phyloP scores from a whole-genome alignment of 2,113 vertebrate species.

The Mola mola region DNA sequence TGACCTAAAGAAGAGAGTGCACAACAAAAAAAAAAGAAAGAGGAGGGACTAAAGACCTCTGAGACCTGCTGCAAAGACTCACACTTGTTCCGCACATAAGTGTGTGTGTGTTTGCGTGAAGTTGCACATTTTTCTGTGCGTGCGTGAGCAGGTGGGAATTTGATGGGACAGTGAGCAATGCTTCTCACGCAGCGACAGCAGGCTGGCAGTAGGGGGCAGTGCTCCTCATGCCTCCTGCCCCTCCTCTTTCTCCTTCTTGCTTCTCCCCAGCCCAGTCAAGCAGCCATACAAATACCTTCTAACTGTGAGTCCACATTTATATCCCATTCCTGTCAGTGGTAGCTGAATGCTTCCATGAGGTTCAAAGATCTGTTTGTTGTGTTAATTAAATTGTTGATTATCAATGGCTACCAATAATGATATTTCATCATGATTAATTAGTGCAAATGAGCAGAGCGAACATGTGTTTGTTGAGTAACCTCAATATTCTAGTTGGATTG shows the following conservation, averaged over 20 bases:
- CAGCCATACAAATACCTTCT: conserved; percentile 80
- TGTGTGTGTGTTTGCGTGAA: conserved; percentile 32
- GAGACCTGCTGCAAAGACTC: conserved; percentile 31
- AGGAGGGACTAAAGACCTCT: conserved; percentile 26
- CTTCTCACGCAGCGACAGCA: conserved; percentile 79
- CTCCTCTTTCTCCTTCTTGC: conserved; percentile 64
- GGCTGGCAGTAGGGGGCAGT: conserved; percentile 81
- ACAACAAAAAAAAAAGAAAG: conserved; percentile 12
- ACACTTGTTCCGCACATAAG: conserved; percentile 37
- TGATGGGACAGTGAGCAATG: conserved; percentile 84
- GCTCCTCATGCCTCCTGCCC: conserved; percentile 62
- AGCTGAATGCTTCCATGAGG: conserved; percentile 24
- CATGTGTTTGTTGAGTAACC: conserved; percentile 36
- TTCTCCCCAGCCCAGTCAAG: conserved; percentile 58
- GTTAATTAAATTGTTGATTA: conserved; percentile 64
- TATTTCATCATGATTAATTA: conserved; percentile 57
- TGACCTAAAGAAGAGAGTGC: conserved; percentile 36
- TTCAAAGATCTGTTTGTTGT: conserved; percentile 68
- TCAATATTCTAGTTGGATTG: conserved; percentile 30
- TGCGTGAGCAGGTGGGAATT: conserved; percentile 79
- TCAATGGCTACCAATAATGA: conserved; percentile 58
- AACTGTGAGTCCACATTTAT: conserved; percentile 80
- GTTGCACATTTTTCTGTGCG: no score
- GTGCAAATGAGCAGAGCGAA: conserved; percentile 49
- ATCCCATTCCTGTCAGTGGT: conserved; percentile 28